Evolutionary conservation across 1,140 invertebrate genomes (phyloP).

Genomic region (Drosophila lacteicornis): DNA sequence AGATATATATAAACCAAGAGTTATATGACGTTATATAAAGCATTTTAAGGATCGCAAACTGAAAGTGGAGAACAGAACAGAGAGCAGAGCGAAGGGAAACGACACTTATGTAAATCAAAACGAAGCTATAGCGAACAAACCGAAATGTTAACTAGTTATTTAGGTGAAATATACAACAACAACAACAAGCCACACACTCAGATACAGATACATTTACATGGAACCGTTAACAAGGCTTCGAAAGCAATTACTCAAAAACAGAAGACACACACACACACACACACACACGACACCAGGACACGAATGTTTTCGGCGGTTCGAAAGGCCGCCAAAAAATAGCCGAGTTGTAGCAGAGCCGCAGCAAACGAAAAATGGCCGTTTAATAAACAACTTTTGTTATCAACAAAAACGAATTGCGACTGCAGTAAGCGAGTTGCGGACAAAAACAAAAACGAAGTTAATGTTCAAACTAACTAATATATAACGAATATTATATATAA

Average conservation of each 20-base stretch:
- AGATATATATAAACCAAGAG: conserved; percentile 46
- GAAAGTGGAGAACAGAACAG: conserved; percentile 19
- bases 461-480: conserved; percentile 82
- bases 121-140: conserved; percentile 59
- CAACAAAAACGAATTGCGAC: conserved; percentile 51
- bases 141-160: conserved; percentile 83
- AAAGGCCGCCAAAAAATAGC: conserved; percentile 41
- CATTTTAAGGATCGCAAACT: conserved; percentile 50
- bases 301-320: conserved; percentile 48
- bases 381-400: conserved; percentile 77
- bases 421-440: conserved; percentile 65
- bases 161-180: conserved; percentile 78
- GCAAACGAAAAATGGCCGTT: conserved; percentile 71
- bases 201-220: conserved; percentile 48
- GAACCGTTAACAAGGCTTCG: conserved; percentile 58
- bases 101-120: conserved; percentile 53
- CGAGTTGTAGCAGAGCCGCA: conserved; percentile 70
- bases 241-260: conserved; percentile 29
- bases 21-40: conserved; percentile 65
- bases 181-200: conserved; percentile 54
- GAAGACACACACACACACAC: conserved; percentile 19
- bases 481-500: conserved; percentile 82
- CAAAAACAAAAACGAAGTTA: conserved; percentile 66
- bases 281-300: conserved; percentile 43
- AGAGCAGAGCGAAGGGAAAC: conserved; percentile 42